phyloP scores from a whole-genome alignment of 2,113 vertebrate species.

The Synchiropus splendidus region DNA sequence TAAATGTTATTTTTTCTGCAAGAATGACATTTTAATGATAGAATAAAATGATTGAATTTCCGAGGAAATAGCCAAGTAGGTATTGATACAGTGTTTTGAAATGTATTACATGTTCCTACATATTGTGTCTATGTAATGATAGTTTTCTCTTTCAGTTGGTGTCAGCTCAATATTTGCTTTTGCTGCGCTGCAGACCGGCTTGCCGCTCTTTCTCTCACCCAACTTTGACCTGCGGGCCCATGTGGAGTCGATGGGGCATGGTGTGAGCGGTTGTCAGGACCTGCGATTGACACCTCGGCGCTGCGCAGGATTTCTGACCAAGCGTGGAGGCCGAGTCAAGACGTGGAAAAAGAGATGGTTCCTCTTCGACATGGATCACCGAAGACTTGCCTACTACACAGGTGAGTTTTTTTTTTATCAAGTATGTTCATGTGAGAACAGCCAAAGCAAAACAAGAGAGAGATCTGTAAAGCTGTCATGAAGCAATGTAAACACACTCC shows the following conservation, averaged over 20 bases:
- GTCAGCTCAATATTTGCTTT: slow-evolving; percentile 1
- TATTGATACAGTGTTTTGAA: too few species aligned
- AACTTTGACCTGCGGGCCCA: slow-evolving; percentile 78
- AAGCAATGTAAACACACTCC: too few species aligned
- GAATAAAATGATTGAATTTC: too few species aligned
- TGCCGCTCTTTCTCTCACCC: slow-evolving; percentile 55
- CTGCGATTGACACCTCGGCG: slow-evolving; percentile 63
- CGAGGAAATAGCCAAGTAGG: too few species aligned
- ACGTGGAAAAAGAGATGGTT: slow-evolving; percentile 91
- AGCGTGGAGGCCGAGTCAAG: slow-evolving; percentile 82
- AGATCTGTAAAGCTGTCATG: too few species aligned
- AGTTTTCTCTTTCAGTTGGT: too few species aligned
- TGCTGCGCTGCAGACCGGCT: slow-evolving; percentile 26
- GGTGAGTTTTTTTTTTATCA: slow-evolving; percentile 68
- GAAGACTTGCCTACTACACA: slow-evolving; percentile 76
- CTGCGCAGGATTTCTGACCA: slow-evolving; percentile 79
- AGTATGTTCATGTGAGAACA: too few species aligned
- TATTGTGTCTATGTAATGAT: too few species aligned
- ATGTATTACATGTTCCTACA: too few species aligned
- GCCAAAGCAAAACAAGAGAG: too few species aligned
- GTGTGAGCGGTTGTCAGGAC: slow-evolving; percentile 65
- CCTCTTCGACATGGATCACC: slow-evolving; percentile 78
- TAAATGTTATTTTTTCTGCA: too few species aligned
- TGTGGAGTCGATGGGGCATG: slow-evolving; percentile 78
- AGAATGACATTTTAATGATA: too few species aligned